Evolutionary conservation across 2,113 vertebrate species (phyloP).

Genomic region (Ivindomyrus marchei): DNA sequence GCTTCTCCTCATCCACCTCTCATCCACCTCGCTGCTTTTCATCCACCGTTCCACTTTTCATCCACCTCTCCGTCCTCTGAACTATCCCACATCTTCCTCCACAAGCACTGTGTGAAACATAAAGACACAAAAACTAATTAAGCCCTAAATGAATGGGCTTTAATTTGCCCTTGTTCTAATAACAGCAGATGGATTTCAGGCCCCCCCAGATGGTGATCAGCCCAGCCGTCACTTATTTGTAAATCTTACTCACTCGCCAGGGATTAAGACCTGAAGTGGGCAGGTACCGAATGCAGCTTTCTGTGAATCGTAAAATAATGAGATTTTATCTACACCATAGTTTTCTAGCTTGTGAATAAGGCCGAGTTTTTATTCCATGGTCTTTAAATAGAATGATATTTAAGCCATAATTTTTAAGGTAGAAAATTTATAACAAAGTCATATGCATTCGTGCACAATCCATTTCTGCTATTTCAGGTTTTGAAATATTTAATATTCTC

Average conservation of each 20-base stretch:
- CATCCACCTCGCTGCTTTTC: neutral
- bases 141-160: neutral
- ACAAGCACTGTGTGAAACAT: neutral
- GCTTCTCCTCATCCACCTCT: neutral
- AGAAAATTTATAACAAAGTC: neutral
- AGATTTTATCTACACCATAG: neutral
- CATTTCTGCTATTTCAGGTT: neutral
- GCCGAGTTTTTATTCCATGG: neutral
- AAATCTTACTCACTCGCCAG: conserved; percentile 3
- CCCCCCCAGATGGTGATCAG: neutral
- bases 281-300: neutral
- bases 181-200: neutral
- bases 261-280: neutral
- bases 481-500: neutral
- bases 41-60: neutral
- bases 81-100: neutral
- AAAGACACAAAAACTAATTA: neutral
- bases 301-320: neutral
- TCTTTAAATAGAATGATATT: conserved; percentile 1
- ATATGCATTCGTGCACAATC: neutral
- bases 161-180: neutral
- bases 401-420: conserved; percentile 1
- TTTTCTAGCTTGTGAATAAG: neutral
- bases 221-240: neutral
- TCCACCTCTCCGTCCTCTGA: neutral